A percentile compares a stretch with the other conserved stretches of the same genome.
These are phyloP conservation scores for Andrena camellia DNA, from an alignment of 2,888 invertebrate species.

Conservation along the genomic window DNA sequence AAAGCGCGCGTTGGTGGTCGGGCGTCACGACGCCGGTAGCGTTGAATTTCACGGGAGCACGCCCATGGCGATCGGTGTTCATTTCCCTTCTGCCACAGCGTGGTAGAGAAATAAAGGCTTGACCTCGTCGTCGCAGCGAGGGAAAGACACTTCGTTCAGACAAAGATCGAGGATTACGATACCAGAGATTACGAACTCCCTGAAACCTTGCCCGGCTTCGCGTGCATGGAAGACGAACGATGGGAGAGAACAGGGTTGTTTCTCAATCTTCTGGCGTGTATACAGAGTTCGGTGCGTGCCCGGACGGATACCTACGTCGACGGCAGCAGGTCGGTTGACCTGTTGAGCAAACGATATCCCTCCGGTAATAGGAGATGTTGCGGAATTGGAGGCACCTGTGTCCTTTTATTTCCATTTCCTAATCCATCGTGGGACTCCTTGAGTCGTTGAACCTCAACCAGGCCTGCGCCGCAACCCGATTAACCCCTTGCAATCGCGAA, in stretches of 20 bases:
- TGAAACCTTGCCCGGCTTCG: neutral
- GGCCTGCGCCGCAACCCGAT: conserved; percentile 7
- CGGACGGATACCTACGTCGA: conserved; percentile 9
- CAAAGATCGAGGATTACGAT: conserved; percentile 35
- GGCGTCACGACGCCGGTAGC: conserved; percentile 14
- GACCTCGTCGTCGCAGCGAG: neutral
- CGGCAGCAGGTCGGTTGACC: conserved; percentile 38
- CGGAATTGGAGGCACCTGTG: conserved; percentile 18
- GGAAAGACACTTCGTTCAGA: neutral
- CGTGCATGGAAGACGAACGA: conserved; percentile 48
- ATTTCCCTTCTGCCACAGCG: neutral
- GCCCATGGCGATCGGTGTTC: conserved; percentile 1
- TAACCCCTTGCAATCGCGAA: conserved; percentile 12
- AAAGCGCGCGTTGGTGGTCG: conserved; percentile 46
- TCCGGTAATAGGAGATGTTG: conserved; percentile 25
- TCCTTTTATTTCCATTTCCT: conserved; percentile 16
- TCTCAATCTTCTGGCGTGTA: conserved; percentile 40
- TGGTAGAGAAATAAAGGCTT: conserved; percentile 5
- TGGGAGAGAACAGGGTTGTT: conserved; percentile 42
- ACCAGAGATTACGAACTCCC: conserved; percentile 32
- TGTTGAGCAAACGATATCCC: conserved; percentile 47
- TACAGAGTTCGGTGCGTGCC: conserved; percentile 35
- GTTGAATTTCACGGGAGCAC: conserved; percentile 41
- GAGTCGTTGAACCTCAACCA: conserved; percentile 14
- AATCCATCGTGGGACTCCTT: neutral